A percentile compares a stretch with the other conserved stretches of the same genome.
Conservation (phyloP, 2,113 vertebrate species). For the Pelecanoides urinatrix region DNA sequence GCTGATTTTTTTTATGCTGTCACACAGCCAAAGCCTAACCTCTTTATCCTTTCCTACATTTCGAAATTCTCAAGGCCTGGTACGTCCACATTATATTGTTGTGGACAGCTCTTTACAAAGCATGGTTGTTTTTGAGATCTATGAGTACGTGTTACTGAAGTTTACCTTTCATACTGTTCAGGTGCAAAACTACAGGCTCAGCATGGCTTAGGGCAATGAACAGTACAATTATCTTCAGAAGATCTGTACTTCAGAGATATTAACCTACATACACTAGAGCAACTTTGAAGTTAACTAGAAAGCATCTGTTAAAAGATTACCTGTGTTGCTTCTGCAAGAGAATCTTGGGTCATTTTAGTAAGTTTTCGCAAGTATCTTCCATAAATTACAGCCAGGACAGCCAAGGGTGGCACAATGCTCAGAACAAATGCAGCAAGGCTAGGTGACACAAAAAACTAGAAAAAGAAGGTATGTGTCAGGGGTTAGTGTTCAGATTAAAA, state of each 20-base stretch:
- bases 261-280: neutral
- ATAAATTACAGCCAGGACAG: slow-evolving; percentile 84
- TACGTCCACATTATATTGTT: neutral
- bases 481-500: neutral
- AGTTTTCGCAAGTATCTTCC: slow-evolving; percentile 89
- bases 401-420: slow-evolving; percentile 89
- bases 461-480: slow-evolving; percentile 14
- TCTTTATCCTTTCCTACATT: neutral
- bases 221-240: neutral
- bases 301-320: slow-evolving; percentile 52
- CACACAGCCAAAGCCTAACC: neutral
- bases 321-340: slow-evolving; percentile 92
- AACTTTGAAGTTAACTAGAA: neutral
- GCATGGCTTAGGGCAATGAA: neutral
- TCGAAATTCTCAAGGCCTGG: neutral
- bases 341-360: slow-evolving; percentile 90
- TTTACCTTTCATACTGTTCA: neutral
- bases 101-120: neutral
- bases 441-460: slow-evolving; percentile 92
- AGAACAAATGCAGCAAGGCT: slow-evolving; percentile 89
- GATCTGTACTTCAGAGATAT: neutral
- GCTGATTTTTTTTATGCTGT: neutral
- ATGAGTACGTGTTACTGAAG: neutral
- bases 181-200: neutral
- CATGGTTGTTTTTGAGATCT: neutral